Evolutionary conservation across 2,113 vertebrate species (phyloP), one percentile per base, ranked within the genome.

Genomic region (Otocyon megalotis): DNA sequence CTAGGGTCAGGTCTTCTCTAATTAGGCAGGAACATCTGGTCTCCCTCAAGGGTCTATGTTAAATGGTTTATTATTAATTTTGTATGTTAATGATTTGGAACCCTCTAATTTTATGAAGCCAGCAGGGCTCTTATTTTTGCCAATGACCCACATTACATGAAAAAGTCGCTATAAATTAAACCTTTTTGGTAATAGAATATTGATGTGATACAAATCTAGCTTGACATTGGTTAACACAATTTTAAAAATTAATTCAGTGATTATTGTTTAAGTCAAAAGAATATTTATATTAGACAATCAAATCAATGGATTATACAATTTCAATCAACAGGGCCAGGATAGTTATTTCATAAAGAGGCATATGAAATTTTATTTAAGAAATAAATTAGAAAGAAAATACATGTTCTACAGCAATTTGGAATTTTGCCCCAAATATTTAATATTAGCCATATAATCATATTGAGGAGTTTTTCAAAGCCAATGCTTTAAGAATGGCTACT

Each of bases 51-150:
- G 84, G 77, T 88, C 76, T 90, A 65, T 97, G 81, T 96, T 98
- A 97, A 97, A 90, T 95, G 90, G 95, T 90, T 97, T 97, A 97
- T 97, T 97, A 97, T 98, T 98, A 98, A 97, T 97, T 98, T 97
- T 87, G 30, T 93, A 96, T 96, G 94, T 96, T 97, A 98, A 97
- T 97, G 94, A 77, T 85, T 97, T 96, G 92, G 94, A 98, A 96
- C 93, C 12, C 67, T 94, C 94, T 95, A 91, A 93, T 95, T 96
- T 97, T 96, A 94, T 94, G 86, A 97, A 97, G 80, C 54, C 88
- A 97, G 50, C 16, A 84, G 71, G 53, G 82, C 97, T 97, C 96
- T 97, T 97, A 93, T 96, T 93, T 95, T 97, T 96, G 35, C 79
- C 84, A 92, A 10, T 95, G 95, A 88, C 50, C 28, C 37, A 96